Base-by-base conservation (phyloP, 2,797 vertebrate genomes). In the Poeciliopsis turneri region DNA sequence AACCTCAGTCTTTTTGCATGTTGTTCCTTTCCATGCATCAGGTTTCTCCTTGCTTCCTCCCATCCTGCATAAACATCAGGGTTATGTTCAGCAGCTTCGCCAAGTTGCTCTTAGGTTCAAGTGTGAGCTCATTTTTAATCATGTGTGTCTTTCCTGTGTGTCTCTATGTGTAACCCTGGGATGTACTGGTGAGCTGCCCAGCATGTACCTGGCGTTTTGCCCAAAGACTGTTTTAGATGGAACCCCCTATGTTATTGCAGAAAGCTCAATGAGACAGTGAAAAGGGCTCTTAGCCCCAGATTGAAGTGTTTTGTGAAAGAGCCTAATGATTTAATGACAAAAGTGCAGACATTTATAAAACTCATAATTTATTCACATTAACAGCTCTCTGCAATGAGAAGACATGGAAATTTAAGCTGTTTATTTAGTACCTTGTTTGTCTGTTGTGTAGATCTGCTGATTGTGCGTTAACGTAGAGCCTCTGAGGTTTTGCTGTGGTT, bases 381-480 rank as follows among this genome's bases (percentile, higher is more conserved):
- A 59, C n/a, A 18, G 55, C 7, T 33, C 30, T 61, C 30, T 61
- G 28, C n/a, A 45, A 36, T 2, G 11, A 16, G 3, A 61, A 45
- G 41, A 75, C 23, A 55, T 55, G 73, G 39, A 20, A 43, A 74
- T 28, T n/a, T 16, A 25, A 77, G 72, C 23, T 78, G 74, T 81
- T 74, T 73, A 79, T 81, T 70, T 80, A 47, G 78, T 69, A 61
- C 76, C 18, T 47, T 43, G 64, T 18, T 78, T 73, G 76, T 69
- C 45, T 72, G 45, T 78, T 49, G 53, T 30, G 36, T 28, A 36
- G 70, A 88, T 75, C 76, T 81, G 87, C 86, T 88, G 83, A 87
- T 71, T 49, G 69, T 76, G 83, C 15, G 0, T 77, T 85, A 78
- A 77, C 51, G 61, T 80, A 78, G 64, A 59, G 61, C 72, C 66